Percentiles rank a stretch among this genome's conserved stretches.
phyloP scores from a whole-genome alignment of 2,797 vertebrate species.

The Tenualosa ilisha region DNA sequence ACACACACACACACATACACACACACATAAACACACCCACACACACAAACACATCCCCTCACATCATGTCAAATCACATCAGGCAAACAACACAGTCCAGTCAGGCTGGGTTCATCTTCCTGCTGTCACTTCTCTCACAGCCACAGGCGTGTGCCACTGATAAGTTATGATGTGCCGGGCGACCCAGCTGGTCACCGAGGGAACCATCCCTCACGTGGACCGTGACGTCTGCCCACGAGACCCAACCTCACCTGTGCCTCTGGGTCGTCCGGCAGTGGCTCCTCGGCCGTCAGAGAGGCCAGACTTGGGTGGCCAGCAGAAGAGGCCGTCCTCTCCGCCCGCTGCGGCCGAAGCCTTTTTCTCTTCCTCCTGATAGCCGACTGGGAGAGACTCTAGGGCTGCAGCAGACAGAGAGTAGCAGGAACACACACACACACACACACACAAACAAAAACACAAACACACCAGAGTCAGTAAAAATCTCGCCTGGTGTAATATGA shows the following conservation, averaged over 20 bases:
- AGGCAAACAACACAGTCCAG: neutral
- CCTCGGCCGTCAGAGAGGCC: constrained; percentile 51
- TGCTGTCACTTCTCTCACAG: neutral
- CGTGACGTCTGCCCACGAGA: neutral
- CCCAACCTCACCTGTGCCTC: constrained; percentile 58
- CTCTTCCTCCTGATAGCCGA: constrained; percentile 49
- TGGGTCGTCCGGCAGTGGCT: constrained; percentile 34
- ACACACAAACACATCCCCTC: neutral
- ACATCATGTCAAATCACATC: neutral
- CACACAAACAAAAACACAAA: neutral
- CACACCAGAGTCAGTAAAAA: neutral
- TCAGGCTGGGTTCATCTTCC: neutral
- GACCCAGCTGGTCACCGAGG: neutral
- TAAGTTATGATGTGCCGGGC: neutral
- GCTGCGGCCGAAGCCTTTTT: neutral
- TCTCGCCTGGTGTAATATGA: neutral
- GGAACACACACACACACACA: constrained; percentile 9
- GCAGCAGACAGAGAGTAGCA: neutral
- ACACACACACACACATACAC: neutral
- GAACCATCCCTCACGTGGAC: neutral
- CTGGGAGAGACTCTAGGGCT: constrained; percentile 32
- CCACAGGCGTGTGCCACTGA: neutral
- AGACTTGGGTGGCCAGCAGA: constrained; percentile 75
- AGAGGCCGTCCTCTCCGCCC: constrained; percentile 62
- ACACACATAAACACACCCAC: neutral